Percentiles rank a stretch among this genome's conserved stretches.
Evolutionary conservation across 2,797 vertebrate species (phyloP).

Genomic region (Microctenopoma lineatum): DNA sequence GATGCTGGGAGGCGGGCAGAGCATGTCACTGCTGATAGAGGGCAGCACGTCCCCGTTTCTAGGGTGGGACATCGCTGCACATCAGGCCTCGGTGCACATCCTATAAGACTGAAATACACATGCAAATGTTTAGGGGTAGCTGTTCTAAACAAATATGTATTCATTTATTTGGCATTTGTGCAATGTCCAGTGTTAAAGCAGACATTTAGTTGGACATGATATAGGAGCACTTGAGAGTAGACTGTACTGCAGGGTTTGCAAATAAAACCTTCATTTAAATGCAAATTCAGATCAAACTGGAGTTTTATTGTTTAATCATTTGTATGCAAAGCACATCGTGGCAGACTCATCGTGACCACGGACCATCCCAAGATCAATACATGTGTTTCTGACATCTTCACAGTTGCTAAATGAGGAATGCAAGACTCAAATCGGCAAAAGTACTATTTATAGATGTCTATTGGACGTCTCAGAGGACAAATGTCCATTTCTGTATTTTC

Average conservation of each 20-base stretch:
- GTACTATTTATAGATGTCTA: too few species aligned
- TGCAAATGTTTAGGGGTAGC: not conserved
- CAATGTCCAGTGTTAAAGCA: constrained; percentile 2
- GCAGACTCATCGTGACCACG: too few species aligned
- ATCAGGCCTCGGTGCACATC: not conserved
- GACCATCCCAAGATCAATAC: too few species aligned
- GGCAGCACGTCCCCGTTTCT: constrained; percentile 51
- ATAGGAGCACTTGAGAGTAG: not conserved
- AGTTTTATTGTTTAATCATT: too few species aligned
- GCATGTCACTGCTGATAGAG: constrained; percentile 51
- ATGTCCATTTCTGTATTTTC: too few species aligned
- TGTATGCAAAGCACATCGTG: too few species aligned
- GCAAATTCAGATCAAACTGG: not conserved
- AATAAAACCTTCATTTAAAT: not conserved
- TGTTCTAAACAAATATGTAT: not conserved
- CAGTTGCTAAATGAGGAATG: too few species aligned
- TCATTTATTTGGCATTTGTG: not conserved
- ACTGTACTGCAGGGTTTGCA: not conserved
- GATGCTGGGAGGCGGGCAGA: constrained; percentile 72
- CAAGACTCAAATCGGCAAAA: too few species aligned
- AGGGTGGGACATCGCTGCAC: constrained; percentile 41
- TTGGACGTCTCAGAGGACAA: too few species aligned
- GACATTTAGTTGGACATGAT: not conserved
- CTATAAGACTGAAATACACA: not conserved
- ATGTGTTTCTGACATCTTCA: too few species aligned